Evolutionary conservation across 2,113 vertebrate genomes (phyloP), one percentile per base, ranked within the genome.

Genomic region (Cichladusa arquata): DNA sequence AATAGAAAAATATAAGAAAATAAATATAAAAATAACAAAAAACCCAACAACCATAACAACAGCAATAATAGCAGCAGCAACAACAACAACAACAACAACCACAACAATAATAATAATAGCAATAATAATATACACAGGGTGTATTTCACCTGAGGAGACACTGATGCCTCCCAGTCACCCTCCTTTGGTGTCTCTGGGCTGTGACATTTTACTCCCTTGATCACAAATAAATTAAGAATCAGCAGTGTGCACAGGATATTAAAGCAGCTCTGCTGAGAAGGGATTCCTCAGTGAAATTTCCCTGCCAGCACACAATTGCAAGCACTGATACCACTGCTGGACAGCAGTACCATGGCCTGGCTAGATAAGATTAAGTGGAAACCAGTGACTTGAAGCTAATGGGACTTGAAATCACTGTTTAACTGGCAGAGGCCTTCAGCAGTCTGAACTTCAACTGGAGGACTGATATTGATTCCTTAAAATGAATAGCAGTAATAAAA

Each of bases 401-500:
- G 42, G 66, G 71, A 91, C 18, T 3, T 82, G 71, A 26, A 50
- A 70, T 50, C 20, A 11, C 70, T 44, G 19, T 45, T 71, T 48
- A 70, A 65, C 34, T 71, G 51, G 51, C 38, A 80, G 57, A 91
- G 34, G 34, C 40, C 47, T 36, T 88, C 67, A 81, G 28, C 53
- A 84, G 25, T 14, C 53, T 71, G 36, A 84, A 50, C 48, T 69
- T 64, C 31, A 34, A 22, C 64, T 9, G 4, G 31, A 78, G 56
- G 69, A 40, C 31, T 78, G 44, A 53, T 90, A 86, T 26, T 51
- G 67, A 90, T 90, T 67, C 56, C 88, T 73, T 71, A 82, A 94
- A 96, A 95, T 64, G 82, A 86, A 90, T 76, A 58, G 13, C 33
- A 91, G 54, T 60, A 94, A 92, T 67, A 87, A 91, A 90, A 90